Base-by-base conservation (phyloP, 1,140 invertebrate genomes). In the Lepidurus apus region DNA sequence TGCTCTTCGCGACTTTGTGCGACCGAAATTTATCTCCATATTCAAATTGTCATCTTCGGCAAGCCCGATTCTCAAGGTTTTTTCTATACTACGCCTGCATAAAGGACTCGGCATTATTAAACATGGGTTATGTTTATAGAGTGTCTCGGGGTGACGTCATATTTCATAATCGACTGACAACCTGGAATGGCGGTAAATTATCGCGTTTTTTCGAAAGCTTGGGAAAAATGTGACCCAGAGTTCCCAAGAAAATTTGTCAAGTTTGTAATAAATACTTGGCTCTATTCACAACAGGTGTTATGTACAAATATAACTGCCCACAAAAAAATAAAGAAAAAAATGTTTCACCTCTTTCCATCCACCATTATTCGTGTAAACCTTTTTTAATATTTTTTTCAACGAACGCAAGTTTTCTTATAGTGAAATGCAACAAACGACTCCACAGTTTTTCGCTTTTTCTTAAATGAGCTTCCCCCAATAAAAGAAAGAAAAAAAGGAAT, bases 251-350 rank as follows among this genome's bases (percentile, higher is more conserved):
- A 65, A 1, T 65, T 17, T 11, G 10, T 13, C 53, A 21, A 13
- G 7, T 65, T 65, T 65, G 17, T 65, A 65, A 65, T 65, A 65
- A 65, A 65, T 65, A 65, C 53, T 65, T 65, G 53, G 53, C 53
- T 65, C 53, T 65, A 65, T 65, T 65, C 53, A 65, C 53, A 65
- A 65, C 53, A 65, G 53, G n/a, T 65, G 53, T 65, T 65, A 65
- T 65, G n/a, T 65, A 65, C 53, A 65, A 65, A 65, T 65, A 65
- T 65, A 65, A 65, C 53, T 65, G 53, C 53, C 34, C 34, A 1
- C 34, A 4, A 34, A 34, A 4, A 34, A 34, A 3, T 26, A 26
- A 0, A 34, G 2, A 2, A 34, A 34, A 34, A 34, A 34, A 34
- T 34, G 34, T 34, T 3, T 34, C 34, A 34, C 34, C 34, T 34